Evolutionary conservation across 2,888 invertebrate species (phyloP).

Genomic region (Tenthredo scrophulariae): DNA sequence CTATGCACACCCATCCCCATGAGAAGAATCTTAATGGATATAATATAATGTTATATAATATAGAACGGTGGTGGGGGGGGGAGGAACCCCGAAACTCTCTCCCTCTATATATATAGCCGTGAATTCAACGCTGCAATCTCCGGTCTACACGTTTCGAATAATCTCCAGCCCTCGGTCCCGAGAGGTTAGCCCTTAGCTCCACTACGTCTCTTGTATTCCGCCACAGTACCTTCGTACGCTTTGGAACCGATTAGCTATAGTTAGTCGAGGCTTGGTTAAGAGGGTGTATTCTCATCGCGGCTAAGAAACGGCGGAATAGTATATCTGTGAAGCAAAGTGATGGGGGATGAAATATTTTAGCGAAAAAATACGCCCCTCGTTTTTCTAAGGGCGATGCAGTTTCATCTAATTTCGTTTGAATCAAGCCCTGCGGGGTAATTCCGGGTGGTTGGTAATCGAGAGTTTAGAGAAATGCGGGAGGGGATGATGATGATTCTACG

Average conservation of each 20-base stretch:
- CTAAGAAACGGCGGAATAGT: not conserved
- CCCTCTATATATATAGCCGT: not conserved
- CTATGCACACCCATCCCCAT: not conserved
- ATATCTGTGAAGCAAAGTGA: not conserved
- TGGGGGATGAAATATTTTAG: not conserved
- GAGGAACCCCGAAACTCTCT: slow-evolving; percentile 4
- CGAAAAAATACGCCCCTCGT: not conserved
- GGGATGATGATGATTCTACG: not conserved
- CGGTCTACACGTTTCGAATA: slow-evolving; percentile 47
- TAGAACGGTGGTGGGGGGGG: not conserved
- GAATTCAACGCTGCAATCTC: slow-evolving; percentile 39
- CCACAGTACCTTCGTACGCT: not conserved
- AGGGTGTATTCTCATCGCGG: not conserved
- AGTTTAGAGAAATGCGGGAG: not conserved
- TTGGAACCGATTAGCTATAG: not conserved
- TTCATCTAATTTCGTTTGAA: not conserved
- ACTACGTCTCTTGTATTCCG: not conserved
- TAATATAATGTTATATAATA: not conserved
- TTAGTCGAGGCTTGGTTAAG: not conserved
- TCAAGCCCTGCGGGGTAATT: not conserved
- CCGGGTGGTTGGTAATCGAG: not conserved
- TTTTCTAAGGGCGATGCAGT: not conserved
- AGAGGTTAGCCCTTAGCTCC: not conserved
- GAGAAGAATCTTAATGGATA: slow-evolving; percentile 37
- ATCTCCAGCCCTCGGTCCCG: slow-evolving; percentile 23